phyloP scores from a whole-genome alignment of 2,888 invertebrate genomes.

The Linyphia triangularis region DNA sequence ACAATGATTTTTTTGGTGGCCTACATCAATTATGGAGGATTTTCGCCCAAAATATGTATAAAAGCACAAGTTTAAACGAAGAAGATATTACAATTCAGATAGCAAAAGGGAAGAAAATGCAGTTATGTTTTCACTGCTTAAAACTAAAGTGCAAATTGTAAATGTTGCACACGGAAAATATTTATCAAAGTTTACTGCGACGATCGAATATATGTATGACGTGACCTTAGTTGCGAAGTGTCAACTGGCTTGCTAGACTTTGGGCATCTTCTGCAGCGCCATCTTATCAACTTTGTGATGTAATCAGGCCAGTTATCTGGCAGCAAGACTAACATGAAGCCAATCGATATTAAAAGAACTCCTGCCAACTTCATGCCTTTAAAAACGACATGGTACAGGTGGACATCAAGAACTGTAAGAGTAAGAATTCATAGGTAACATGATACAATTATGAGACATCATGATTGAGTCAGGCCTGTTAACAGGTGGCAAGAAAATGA shows the following conservation, averaged over 20 bases:
- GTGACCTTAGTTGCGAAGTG: constrained; percentile 46
- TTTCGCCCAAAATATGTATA: not conserved
- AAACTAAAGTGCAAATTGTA: not conserved
- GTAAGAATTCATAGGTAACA: too few relatives aligned
- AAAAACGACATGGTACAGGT: constrained; percentile 91
- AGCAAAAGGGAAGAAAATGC: not conserved
- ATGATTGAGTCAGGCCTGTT: too few relatives aligned
- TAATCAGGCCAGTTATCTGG: constrained; percentile 98
- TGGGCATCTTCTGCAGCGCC: constrained; percentile 75
- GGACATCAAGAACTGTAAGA: constrained; percentile 89
- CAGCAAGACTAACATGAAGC: constrained; percentile 95
- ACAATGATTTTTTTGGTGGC: not conserved
- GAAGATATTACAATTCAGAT: not conserved
- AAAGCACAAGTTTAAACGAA: not conserved
- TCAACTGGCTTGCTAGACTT: constrained; percentile 73
- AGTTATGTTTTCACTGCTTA: not conserved
- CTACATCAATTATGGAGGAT: not conserved
- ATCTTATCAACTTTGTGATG: constrained; percentile 90
- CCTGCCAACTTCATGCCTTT: constrained; percentile 98
- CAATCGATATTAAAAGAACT: constrained; percentile 92
- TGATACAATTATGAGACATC: too few relatives aligned
- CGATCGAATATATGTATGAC: constrained; percentile 36
- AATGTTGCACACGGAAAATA: not conserved
- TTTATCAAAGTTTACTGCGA: constrained; percentile 6
- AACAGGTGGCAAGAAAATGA: too few relatives aligned